Evolutionary conservation across 1,140 invertebrate species (phyloP), one percentile per base, ranked within the genome.

Genomic region (Drosophila orosa): DNA sequence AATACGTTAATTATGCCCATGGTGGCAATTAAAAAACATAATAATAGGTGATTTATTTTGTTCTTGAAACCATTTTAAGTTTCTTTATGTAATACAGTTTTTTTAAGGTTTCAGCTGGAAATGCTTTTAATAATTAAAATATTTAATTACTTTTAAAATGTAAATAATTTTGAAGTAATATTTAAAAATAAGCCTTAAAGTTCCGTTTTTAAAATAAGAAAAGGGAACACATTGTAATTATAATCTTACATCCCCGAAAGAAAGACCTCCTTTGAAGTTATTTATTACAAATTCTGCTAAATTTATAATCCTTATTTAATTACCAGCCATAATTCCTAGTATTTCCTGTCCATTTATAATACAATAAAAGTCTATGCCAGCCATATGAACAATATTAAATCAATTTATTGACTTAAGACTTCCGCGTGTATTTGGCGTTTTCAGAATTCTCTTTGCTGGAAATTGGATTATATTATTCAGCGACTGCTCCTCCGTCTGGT

Each of bases 401-500:
- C 44, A 31, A 54, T 68, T 66, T 66, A 68, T 68, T 60, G 65
- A 66, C 45, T 66, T 39, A 37, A 33, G 61, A 39, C 47, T 66
- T 68, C 65, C 60, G 65, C 22, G 33, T 59, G 2, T 56, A 3
- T 7, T 15, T n/a, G 13, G 24, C 15, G 54, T 54, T 54, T 60
- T 31, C 9, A 15, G 17, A 29, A 24, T n/a, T 22, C 33, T n/a
- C 17, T 31, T 47, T 39, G 48, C 31, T 54, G 33, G 31, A 67
- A 57, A 71, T 39, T 68, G 40, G 33, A 25, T n/a, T n/a, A n/a
- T 57, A 57, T 57, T n/a, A 17, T 71, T 29, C 47, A 22, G 19
- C 56, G 19, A 13, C 31, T 56, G 35, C 44, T 45, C 7, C 39
- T n/a, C 12, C 19, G 8, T 9, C 57, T 54, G 57, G n/a, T 33